A percentile compares a stretch with the other conserved stretches of the same genome.
Conservation (phyloP, 2,888 invertebrate species). For the Punctoribates punctum region DNA sequence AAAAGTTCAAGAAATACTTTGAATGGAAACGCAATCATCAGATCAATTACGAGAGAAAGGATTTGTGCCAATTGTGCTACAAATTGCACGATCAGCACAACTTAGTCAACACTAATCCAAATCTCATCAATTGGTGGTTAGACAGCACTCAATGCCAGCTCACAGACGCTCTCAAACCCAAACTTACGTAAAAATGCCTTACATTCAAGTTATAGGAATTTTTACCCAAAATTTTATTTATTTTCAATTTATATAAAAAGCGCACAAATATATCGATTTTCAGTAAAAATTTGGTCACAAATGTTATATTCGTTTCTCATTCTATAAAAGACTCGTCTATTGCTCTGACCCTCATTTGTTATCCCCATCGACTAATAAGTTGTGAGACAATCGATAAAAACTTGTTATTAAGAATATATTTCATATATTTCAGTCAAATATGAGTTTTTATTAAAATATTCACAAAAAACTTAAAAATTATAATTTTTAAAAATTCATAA, state of each 20-base stretch:
- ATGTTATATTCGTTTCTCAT: no score
- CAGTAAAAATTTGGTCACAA: neutral
- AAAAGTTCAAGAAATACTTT: conserved; percentile 23
- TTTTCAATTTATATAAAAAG: neutral
- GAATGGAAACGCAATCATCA: conserved; percentile 19
- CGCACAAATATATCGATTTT: neutral
- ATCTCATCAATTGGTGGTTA: neutral
- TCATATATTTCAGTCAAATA: no score
- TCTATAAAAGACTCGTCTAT: no score
- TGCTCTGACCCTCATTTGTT: no score
- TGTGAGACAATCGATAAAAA: no score
- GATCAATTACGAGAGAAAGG: neutral
- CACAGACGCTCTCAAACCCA: neutral
- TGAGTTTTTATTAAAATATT: no score
- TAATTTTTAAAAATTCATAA: no score
- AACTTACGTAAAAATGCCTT: neutral
- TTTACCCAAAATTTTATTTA: neutral
- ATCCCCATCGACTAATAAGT: no score
- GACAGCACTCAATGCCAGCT: neutral
- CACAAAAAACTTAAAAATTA: no score
- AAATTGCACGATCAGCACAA: neutral
- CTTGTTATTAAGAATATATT: no score
- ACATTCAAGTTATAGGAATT: neutral
- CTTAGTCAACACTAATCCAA: neutral
- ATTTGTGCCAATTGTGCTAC: conserved; percentile 26